phyloP scores from a whole-genome alignment of 2,113 vertebrate genomes.

The Salminus brasiliensis region DNA sequence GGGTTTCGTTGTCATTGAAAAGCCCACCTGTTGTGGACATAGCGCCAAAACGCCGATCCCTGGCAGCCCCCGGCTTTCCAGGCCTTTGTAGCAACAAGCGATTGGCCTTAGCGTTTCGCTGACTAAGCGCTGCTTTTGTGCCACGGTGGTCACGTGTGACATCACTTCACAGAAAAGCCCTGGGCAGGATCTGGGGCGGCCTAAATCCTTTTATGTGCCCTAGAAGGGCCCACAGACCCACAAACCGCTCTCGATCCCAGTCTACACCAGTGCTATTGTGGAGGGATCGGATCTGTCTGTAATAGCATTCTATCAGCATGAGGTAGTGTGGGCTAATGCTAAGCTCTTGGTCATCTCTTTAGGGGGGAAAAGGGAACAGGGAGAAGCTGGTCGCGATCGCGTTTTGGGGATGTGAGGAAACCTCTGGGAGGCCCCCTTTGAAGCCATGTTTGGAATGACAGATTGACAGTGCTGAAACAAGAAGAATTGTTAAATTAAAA shows the following conservation, averaged over 20 bases:
- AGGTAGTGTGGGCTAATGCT: slow-evolving; percentile 61
- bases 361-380: slow-evolving; percentile 1
- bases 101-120: slow-evolving; percentile 64
- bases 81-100: slow-evolving; percentile 59
- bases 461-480: neutral
- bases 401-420: neutral
- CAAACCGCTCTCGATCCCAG: slow-evolving; percentile 61
- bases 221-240: slow-evolving; percentile 57
- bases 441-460: neutral
- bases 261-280: slow-evolving; percentile 66
- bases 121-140: slow-evolving; percentile 72
- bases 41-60: slow-evolving; percentile 50
- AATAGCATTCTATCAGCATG: slow-evolving; percentile 63
- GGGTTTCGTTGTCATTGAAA: slow-evolving; percentile 25
- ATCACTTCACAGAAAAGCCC: slow-evolving; percentile 64
- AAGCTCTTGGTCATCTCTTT: slow-evolving; percentile 46
- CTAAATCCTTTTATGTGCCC: slow-evolving; percentile 59
- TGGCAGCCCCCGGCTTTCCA: slow-evolving; percentile 55
- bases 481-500: too few species aligned
- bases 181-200: slow-evolving; percentile 67
- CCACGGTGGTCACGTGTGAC: slow-evolving; percentile 65
- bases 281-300: slow-evolving; percentile 55
- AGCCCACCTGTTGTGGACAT: slow-evolving; percentile 61
- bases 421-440: too few species aligned
- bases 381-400: slow-evolving; percentile 1